phyloP scores from a whole-genome alignment of 2,797 vertebrate genomes.

The Gambusia yucatana region DNA sequence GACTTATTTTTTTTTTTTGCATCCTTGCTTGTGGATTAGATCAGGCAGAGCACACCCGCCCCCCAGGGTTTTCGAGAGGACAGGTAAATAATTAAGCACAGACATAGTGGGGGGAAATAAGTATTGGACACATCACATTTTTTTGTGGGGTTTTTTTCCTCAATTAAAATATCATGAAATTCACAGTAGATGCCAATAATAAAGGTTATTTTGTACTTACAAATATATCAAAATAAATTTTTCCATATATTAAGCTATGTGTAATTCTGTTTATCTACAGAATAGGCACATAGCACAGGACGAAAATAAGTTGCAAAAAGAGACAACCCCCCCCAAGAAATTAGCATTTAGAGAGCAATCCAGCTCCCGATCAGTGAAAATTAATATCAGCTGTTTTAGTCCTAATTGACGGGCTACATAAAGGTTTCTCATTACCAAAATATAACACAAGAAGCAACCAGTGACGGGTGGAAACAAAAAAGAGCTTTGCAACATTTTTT shows the following conservation, averaged over 20 bases:
- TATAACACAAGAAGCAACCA: background rate
- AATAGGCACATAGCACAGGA: background rate
- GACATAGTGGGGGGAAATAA: slow-evolving; percentile 24
- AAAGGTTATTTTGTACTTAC: background rate
- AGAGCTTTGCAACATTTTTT: background rate
- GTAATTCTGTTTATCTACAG: background rate
- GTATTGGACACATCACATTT: background rate
- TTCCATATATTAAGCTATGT: background rate
- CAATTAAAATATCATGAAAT: background rate
- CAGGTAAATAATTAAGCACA: slow-evolving; percentile 71
- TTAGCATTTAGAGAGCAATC: background rate
- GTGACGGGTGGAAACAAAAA: background rate
- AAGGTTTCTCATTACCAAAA: background rate
- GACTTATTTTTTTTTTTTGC: slow-evolving; percentile 80
- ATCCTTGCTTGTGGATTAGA: slow-evolving; percentile 69
- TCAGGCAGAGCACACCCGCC: slow-evolving; percentile 29
- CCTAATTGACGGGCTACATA: background rate
- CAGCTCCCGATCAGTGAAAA: background rate
- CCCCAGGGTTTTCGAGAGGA: slow-evolving; percentile 45
- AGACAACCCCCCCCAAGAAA: background rate
- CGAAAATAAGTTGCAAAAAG: background rate
- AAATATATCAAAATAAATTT: background rate
- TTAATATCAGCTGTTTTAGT: background rate
- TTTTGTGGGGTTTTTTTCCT: background rate
- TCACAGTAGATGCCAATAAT: background rate